Percentiles rank a stretch among this genome's conserved stretches.
Evolutionary conservation across 2,797 vertebrate species (phyloP).

Genomic region (Passerculus sandwichensis): DNA sequence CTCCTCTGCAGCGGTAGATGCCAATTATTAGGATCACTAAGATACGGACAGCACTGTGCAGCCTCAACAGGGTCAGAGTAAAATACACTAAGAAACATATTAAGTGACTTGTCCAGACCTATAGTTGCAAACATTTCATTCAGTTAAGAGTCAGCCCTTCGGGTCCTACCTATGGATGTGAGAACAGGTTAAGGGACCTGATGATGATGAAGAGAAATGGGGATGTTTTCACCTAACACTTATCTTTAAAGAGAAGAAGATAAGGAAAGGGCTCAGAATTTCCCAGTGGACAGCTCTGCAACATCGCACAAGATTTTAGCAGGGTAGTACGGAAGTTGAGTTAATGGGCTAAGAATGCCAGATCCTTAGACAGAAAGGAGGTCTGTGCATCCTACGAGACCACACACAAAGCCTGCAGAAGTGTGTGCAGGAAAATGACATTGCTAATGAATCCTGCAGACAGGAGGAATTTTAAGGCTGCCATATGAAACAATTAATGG

Average conservation of each 20-base stretch:
- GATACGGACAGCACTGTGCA: neutral
- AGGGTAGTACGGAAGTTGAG: neutral
- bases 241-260: neutral
- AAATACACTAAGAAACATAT: neutral
- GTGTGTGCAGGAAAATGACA: neutral
- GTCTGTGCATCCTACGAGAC: neutral
- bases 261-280: neutral
- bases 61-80: neutral
- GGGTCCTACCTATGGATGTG: neutral
- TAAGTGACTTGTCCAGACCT: neutral
- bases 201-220: neutral
- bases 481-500: neutral
- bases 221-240: neutral
- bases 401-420: neutral
- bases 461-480: conserved; percentile 1
- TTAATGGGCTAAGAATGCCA: neutral
- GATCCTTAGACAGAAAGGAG: neutral
- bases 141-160: neutral
- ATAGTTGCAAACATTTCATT: neutral
- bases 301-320: neutral
- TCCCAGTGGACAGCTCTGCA: neutral
- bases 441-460: neutral
- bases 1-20: neutral
- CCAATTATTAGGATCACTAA: neutral
- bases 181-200: neutral